phyloP scores from a whole-genome alignment of 2,797 vertebrate species.

The Manis javanica region DNA sequence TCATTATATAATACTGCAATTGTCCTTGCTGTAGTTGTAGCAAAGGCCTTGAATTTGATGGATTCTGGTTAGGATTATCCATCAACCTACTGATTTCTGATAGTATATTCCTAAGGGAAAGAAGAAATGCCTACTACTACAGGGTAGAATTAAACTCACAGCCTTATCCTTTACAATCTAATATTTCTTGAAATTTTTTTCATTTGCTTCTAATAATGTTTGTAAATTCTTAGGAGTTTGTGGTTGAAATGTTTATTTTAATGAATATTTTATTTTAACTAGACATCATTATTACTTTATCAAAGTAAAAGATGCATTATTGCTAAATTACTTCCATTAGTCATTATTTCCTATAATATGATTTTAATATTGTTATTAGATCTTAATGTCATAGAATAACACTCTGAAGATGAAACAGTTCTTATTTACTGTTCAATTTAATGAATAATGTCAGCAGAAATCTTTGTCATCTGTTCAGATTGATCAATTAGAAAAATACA shows the following conservation, averaged over 20 bases:
- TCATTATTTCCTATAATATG: slow-evolving; percentile 64
- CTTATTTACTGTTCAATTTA: slow-evolving; percentile 81
- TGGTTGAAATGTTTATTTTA: slow-evolving; percentile 80
- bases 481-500: slow-evolving; percentile 67
- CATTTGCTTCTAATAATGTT: slow-evolving; percentile 49
- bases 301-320: background rate
- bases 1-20: background rate
- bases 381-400: slow-evolving; percentile 78
- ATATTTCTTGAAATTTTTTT: background rate
- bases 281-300: slow-evolving; percentile 80
- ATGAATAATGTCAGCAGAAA: slow-evolving; percentile 74
- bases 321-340: background rate
- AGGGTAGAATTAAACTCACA: background rate
- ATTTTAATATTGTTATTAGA: slow-evolving; percentile 83
- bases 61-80: background rate
- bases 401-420: slow-evolving; percentile 82
- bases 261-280: slow-evolving; percentile 78
- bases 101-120: background rate
- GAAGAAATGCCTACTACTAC: background rate
- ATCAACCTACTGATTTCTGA: background rate
- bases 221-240: slow-evolving; percentile 59
- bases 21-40: background rate
- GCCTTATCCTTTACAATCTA: background rate
- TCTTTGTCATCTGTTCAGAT: slow-evolving; percentile 78
- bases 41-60: background rate